Conservation (phyloP, 2,888 invertebrate species). For the Reticulitermes lucifugus region DNA sequence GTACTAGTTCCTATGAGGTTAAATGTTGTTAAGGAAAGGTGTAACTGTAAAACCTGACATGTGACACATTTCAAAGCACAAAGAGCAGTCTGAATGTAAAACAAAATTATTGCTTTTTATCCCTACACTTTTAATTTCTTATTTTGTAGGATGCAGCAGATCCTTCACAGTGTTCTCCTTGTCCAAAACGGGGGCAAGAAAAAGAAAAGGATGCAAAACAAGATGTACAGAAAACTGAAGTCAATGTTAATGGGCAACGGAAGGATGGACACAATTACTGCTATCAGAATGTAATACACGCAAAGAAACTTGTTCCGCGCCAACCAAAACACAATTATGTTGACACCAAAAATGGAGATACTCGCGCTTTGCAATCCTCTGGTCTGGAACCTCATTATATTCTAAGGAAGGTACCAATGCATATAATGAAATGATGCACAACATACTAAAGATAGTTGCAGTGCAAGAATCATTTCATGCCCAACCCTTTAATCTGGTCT, state of each 20-base stretch:
- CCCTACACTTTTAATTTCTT: no score
- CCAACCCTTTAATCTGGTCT: no score
- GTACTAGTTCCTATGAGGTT: no score
- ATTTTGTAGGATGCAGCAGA: no score
- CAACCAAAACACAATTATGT: constrained; percentile 70
- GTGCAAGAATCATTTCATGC: no score
- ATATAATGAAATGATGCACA: no score
- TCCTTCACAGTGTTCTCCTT: not conserved
- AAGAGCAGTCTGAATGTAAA: no score
- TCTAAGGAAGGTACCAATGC: constrained; percentile 66
- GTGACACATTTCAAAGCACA: no score
- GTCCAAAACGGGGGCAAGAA: not conserved
- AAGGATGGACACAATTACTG: constrained; percentile 67
- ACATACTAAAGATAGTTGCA: not conserved
- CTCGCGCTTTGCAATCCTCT: constrained; percentile 70
- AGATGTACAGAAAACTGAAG: constrained; percentile 52
- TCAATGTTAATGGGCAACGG: not conserved
- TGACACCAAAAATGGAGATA: constrained; percentile 74
- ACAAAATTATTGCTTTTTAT: no score
- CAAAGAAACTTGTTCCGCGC: constrained; percentile 67
- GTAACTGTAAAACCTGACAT: no score
- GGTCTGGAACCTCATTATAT: constrained; percentile 77
- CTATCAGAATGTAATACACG: constrained; percentile 72
- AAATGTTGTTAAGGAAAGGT: no score
- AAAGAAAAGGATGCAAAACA: not conserved